A percentile compares a stretch with the other conserved stretches of the same genome.
Evolutionary conservation across 2,888 invertebrate species (phyloP).

Genomic region (Seira ritae): DNA sequence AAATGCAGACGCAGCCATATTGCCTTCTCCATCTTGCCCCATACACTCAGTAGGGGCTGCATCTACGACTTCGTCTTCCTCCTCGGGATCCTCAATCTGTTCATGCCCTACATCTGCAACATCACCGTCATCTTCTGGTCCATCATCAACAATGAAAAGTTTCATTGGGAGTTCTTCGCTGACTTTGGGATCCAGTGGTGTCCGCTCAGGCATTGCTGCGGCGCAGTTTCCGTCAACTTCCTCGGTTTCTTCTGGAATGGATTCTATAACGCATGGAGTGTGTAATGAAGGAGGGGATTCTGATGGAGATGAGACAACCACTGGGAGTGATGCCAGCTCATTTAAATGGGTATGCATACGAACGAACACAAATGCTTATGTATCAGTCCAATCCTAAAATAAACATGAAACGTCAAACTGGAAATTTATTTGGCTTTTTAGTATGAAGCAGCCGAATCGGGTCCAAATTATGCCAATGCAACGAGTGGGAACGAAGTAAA

Average conservation of each 20-base stretch:
- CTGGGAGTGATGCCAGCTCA: slow-evolving; percentile 71
- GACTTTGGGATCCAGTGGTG: neutral
- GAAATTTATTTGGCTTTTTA: slow-evolving; percentile 25
- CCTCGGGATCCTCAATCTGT: neutral
- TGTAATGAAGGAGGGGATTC: slow-evolving; percentile 45
- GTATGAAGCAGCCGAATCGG: slow-evolving; percentile 38
- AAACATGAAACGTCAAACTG: too few relatives aligned
- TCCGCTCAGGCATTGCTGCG: slow-evolving; percentile 23
- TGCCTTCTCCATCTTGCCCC: neutral
- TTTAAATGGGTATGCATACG: slow-evolving; percentile 66
- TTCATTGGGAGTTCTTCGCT: slow-evolving; percentile 11
- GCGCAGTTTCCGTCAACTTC: neutral
- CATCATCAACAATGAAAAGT: slow-evolving; percentile 29
- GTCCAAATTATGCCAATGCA: neutral
- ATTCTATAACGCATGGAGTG: neutral
- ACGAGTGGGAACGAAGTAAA: slow-evolving; percentile 26
- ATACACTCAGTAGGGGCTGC: slow-evolving; percentile 5
- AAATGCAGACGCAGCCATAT: slow-evolving; percentile 26
- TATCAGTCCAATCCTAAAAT: too few relatives aligned
- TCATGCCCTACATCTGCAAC: slow-evolving; percentile 20
- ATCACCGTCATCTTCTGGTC: slow-evolving; percentile 29
- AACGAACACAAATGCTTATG: neutral
- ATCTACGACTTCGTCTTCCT: neutral
- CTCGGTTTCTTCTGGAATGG: too few relatives aligned
- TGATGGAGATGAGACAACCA: slow-evolving; percentile 62